A percentile compares a stretch with the other conserved stretches of the same genome.
These are phyloP conservation scores for Brenthis ino DNA, from an alignment of 2,888 invertebrate species.

Conservation along the genomic window DNA sequence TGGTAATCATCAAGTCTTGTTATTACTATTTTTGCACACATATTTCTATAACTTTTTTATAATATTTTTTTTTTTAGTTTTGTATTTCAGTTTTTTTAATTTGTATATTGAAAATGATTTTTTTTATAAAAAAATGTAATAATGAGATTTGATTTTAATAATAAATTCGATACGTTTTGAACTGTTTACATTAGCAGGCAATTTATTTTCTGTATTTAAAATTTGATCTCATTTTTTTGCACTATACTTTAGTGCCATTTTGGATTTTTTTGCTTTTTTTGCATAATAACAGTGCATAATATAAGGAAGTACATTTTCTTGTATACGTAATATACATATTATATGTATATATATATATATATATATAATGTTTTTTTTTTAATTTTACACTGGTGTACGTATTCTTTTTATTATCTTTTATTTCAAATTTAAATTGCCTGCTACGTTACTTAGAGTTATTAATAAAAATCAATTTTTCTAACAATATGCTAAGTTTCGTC, in stretches of 20 bases:
- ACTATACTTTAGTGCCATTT: constrained; percentile 73
- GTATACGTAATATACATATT: constrained; percentile 44
- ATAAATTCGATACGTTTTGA: constrained; percentile 61
- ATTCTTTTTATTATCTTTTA: constrained; percentile 42
- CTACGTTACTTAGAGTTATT: constrained; percentile 62
- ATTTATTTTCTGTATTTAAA: constrained; percentile 57
- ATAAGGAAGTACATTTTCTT: constrained; percentile 43
- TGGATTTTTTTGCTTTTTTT: constrained; percentile 51
- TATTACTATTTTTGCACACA: constrained; percentile 37
- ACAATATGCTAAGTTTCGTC: constrained; percentile 79
- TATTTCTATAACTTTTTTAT: constrained; percentile 24
- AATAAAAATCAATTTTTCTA: constrained; percentile 70
- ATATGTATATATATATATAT: constrained; percentile 30
- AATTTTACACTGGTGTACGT: constrained; percentile 38
- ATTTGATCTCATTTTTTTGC: constrained; percentile 76
- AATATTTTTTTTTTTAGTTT: constrained; percentile 23
- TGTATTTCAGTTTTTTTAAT: constrained; percentile 27
- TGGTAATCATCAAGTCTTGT: constrained; percentile 48
- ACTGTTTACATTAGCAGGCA: constrained; percentile 67
- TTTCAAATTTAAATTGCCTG: constrained; percentile 68
- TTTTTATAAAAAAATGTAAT: constrained; percentile 39
- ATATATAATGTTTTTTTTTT: constrained; percentile 31
- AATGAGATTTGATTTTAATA: constrained; percentile 47
- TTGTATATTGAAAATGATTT: constrained; percentile 4
- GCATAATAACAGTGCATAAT: constrained; percentile 63